Evolutionary conservation across 37 sponge, comb jelly and placozoan species (phyloP), one percentile per base, ranked within the genome.

Genomic region (Halichondria panicea): DNA sequence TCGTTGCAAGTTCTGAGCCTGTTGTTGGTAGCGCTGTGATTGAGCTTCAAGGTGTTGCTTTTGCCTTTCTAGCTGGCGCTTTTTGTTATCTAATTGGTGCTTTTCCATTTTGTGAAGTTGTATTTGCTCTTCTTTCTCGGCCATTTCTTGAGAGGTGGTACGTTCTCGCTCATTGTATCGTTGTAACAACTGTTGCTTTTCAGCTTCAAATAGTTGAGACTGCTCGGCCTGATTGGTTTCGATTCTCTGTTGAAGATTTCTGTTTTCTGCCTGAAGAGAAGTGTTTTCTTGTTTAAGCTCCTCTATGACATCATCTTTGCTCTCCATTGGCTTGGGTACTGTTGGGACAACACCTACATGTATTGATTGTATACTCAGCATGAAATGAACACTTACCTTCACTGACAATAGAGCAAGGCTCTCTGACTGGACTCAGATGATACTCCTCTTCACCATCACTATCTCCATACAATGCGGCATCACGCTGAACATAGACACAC

Each of bases 11-110:
- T 32, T 24, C 72, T 69, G 44, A 68, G 77, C 76, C 4, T 63
- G 73, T 65, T 58, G 68, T 34, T 38, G 41, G 21, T 60, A 15
- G n/a, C n/a, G n/a, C n/a, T n/a, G n/a, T n/a, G n/a, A n/a, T n/a
- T n/a, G n/a, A n/a, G n/a, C n/a, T n/a, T n/a, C n/a, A n/a, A n/a
- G n/a, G 11, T 48, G 13, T 48, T 48, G 52, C 52, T 48, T 11
- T 18, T 48, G 52, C 15, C 52, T 11, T 18, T 11, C 52, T 15
- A 18, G 52, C 52, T 48, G 13, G 15, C 52, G 52, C 15, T 48
- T 15, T 48, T 48, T 15, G 13, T 48, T 48, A 18, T 48, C 52
- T 18, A 48, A 11, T 48, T 18, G 52, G 13, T 48, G 13, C 11
- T 48, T 15, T 15, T 48, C 15, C 52, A 18, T 48, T 48, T 48